These are phyloP conservation scores for Pseudonaja textilis DNA, from an alignment of 2,113 vertebrate genomes.

Conservation along the genomic window DNA sequence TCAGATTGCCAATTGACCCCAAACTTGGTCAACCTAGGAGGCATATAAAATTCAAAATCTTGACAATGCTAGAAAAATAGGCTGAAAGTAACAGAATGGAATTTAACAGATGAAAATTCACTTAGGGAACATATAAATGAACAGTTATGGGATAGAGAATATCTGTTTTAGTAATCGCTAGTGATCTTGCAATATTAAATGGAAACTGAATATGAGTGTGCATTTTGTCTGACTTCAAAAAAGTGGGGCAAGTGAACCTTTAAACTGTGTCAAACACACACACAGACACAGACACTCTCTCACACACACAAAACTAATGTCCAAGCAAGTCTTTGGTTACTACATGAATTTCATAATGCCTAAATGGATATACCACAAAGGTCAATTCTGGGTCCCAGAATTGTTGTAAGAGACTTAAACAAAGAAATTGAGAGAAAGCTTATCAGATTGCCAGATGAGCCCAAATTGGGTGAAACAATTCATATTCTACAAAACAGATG, in stretches of 20 bases:
- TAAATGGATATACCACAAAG: not conserved
- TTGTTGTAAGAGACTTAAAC: not conserved
- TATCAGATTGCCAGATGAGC: not conserved
- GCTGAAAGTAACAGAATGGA: not conserved
- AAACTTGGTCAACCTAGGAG: not conserved
- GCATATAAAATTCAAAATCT: no score
- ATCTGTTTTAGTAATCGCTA: not conserved
- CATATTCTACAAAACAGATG: not conserved
- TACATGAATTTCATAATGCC: not conserved
- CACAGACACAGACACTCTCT: not conserved
- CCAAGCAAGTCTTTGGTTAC: not conserved
- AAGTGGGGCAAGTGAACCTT: not conserved
- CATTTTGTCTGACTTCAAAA: not conserved
- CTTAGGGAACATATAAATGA: not conserved
- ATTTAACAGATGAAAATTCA: not conserved
- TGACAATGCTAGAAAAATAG: not conserved
- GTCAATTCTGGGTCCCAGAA: not conserved
- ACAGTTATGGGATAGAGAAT: not conserved
- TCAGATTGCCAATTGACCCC: not conserved
- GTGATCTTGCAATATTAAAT: not conserved
- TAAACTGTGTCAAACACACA: not conserved
- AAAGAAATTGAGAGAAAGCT: not conserved
- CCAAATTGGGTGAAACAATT: not conserved
- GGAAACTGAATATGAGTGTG: not conserved
- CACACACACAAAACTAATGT: not conserved